Evolutionary conservation across 2,888 invertebrate species (phyloP).

Genomic region (Eupithecia abbreviata): DNA sequence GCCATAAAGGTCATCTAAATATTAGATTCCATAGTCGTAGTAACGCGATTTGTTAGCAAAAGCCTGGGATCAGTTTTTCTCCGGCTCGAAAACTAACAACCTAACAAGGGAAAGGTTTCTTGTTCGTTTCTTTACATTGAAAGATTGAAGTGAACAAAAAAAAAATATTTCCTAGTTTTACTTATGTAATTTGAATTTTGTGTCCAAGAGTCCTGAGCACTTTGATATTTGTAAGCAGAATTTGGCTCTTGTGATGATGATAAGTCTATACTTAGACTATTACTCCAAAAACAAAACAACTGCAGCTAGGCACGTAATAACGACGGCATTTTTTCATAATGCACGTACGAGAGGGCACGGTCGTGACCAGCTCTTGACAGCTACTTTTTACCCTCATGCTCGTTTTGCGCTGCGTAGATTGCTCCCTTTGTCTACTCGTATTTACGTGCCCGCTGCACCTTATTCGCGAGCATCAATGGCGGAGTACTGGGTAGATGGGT

Average conservation of each 20-base stretch:
- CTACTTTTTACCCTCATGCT: constrained; percentile 75
- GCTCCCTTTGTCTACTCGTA: constrained; percentile 80
- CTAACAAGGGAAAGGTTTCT: too few species aligned
- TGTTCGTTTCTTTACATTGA: too few species aligned
- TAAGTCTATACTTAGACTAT: not conserved
- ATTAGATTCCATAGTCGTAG: too few species aligned
- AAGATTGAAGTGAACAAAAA: too few species aligned
- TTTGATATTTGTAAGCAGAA: too few species aligned
- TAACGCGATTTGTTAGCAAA: too few species aligned
- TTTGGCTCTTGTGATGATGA: not conserved
- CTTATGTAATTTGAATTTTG: too few species aligned
- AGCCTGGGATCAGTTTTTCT: too few species aligned
- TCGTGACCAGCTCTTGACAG: constrained; percentile 80
- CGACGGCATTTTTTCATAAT: constrained; percentile 64
- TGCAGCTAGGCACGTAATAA: constrained; percentile 14
- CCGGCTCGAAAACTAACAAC: too few species aligned
- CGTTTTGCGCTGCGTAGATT: constrained; percentile 65
- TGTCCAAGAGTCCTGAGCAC: too few species aligned
- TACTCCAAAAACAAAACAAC: constrained; percentile 5
- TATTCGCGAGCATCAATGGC: constrained; percentile 57
- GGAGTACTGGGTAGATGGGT: constrained; percentile 45
- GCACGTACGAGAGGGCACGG: constrained; percentile 53
- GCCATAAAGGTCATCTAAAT: too few species aligned
- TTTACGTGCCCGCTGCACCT: constrained; percentile 69
- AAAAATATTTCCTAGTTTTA: too few species aligned